A percentile compares a stretch with the other conserved stretches of the same genome.
Conservation (phyloP, 2,797 vertebrate genomes). For the Cetoscarus ocellatus region DNA sequence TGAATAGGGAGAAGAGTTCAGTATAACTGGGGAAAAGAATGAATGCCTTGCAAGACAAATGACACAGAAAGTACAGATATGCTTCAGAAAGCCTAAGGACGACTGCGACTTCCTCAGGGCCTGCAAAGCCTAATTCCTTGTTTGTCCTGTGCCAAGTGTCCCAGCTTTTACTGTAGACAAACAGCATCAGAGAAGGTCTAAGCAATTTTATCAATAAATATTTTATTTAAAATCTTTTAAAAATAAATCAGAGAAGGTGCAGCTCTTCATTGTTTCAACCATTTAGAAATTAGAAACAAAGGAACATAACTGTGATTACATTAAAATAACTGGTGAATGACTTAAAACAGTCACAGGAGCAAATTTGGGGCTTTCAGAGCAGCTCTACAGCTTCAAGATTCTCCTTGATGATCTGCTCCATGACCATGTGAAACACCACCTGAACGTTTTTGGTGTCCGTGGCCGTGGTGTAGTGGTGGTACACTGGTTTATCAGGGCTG, state of each 20-base stretch:
- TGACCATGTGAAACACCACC: conserved; percentile 72
- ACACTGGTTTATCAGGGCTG: conserved; percentile 54
- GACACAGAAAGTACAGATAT: too few species aligned
- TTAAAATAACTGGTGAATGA: background rate
- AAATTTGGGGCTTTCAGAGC: conserved; percentile 44
- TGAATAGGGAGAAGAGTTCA: too few species aligned
- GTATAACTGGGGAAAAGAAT: too few species aligned
- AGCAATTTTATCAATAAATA: background rate
- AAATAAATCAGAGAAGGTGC: conserved; percentile 16
- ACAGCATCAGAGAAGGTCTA: background rate
- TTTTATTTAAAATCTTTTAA: conserved; percentile 49
- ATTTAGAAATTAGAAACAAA: background rate
- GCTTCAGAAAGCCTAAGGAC: too few species aligned
- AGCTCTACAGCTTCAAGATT: conserved; percentile 69
- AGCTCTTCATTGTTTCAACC: background rate
- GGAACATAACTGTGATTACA: background rate
- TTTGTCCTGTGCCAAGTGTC: too few species aligned
- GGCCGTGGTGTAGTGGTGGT: conserved; percentile 82
- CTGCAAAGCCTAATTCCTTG: too few species aligned
- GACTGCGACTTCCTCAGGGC: too few species aligned
- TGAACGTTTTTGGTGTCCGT: conserved; percentile 70
- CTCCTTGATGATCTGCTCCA: conserved; percentile 69
- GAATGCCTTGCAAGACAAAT: too few species aligned
- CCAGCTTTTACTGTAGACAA: background rate
- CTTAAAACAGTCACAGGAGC: background rate